Conservation (phyloP, 30 jellyfish, hydroid and myxozoan species). For the Sanderia malayensis region DNA sequence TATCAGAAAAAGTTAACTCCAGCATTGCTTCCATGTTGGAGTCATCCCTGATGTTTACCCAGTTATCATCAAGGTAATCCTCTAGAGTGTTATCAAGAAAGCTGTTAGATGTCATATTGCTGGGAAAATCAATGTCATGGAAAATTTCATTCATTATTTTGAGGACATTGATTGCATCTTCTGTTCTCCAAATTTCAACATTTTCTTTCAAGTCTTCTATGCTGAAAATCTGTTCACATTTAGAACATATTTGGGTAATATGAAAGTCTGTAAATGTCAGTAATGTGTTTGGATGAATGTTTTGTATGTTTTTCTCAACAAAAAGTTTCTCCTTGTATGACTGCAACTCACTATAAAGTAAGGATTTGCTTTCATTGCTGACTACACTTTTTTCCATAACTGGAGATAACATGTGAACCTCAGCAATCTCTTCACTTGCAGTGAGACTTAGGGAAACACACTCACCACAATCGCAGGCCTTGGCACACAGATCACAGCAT, state of each 20-base stretch:
- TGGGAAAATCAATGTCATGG: slow-evolving; percentile 8
- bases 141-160: not conserved
- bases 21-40: not conserved
- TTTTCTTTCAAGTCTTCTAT: slow-evolving; percentile 6
- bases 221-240: slow-evolving; percentile 3
- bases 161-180: slow-evolving; percentile 10
- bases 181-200: slow-evolving; percentile 23
- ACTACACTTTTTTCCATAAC: not conserved
- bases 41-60: slow-evolving; percentile 35
- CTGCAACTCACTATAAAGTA: not conserved
- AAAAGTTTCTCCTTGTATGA: not conserved
- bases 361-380: not conserved
- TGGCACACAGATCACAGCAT: slow-evolving; percentile 1
- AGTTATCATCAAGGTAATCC: slow-evolving; percentile 10
- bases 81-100: not conserved
- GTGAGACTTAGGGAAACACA: not conserved
- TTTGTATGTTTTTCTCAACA: not conserved
- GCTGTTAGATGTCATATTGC: not conserved
- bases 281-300: not conserved
- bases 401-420: not conserved
- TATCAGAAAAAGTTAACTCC: not conserved
- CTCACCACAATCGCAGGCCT: not conserved
- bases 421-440: not conserved
- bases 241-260: not conserved
- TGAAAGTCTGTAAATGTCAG: slow-evolving; percentile 5